phyloP scores from a whole-genome alignment of 2,113 vertebrate genomes.

The Vulpes ferrilata region DNA sequence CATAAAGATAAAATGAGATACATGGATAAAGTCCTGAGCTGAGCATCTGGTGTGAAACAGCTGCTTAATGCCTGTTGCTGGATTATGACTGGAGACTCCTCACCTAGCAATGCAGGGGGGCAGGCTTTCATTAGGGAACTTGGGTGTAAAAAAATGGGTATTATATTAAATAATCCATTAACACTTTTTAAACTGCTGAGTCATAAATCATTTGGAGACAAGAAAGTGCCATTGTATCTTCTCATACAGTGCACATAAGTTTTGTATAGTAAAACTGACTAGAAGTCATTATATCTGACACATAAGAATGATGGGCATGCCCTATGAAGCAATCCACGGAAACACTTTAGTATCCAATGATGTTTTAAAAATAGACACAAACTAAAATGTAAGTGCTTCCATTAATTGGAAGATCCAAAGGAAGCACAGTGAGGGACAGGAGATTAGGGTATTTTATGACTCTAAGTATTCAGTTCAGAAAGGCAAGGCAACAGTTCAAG shows the following conservation, averaged over 20 bases:
- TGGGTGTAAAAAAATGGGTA: background rate
- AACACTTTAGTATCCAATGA: background rate
- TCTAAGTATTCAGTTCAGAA: background rate
- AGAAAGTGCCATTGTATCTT: background rate
- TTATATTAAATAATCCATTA: background rate
- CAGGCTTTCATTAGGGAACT: background rate
- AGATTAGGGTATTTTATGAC: rapidly evolving
- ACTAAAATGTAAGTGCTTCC: background rate
- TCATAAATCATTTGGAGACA: background rate
- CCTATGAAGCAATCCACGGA: no score
- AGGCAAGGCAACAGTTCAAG: background rate
- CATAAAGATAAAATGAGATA: background rate
- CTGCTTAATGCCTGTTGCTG: rapidly evolving
- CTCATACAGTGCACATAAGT: background rate
- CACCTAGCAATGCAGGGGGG: rapidly evolving
- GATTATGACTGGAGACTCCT: no score
- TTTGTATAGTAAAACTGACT: background rate
- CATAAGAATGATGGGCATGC: background rate
- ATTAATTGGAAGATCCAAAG: background rate
- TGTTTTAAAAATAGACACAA: background rate
- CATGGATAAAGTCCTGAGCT: rapidly evolving
- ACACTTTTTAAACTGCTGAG: background rate
- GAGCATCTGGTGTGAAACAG: background rate
- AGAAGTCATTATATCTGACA: background rate
- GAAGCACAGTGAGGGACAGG: background rate